Evolutionary conservation across 2,888 invertebrate genomes (phyloP), one percentile per base, ranked within the genome.

Genomic region (Cryptophagus acutangulus): DNA sequence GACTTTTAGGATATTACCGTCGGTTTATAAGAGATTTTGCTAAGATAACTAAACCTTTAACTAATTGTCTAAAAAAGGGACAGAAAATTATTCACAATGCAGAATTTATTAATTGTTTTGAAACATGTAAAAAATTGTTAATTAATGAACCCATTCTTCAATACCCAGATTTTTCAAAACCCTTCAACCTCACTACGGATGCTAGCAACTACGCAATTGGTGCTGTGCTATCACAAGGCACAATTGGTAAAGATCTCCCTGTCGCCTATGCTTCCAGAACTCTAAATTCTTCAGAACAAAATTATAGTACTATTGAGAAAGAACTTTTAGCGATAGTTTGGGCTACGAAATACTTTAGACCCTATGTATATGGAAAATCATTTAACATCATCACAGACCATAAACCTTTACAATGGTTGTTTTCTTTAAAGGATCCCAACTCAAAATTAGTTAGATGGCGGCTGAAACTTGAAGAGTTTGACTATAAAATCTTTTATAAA

Each of bases 241-340:
- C 55, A 0, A 52, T 57, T 20, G 56, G 54, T 2, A 49, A 57
- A 28, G 63, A 65, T 18, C 41, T 48, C 14, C 62, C 63, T 4
- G 46, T 64, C 5, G 54, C 59, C 6, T 63, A 55, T 31, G 57
- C 60, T 3, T 54, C 52, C 12, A 35, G 59, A 20, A 55, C 55
- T 4, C 37, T 62, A 17, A 59, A 57, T 36, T 44, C 48, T 26
- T 30, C 52, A 1, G 57, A 62, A 46, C 42, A 35, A 17, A 56
- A 53, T 33, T 56, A 58, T 30, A 41, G 41, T 2, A 54, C 53
- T 8, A 58, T 41, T 10, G 56, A 40, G 9, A 35, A 36, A 13
- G 40, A 40, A 16, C 17, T 40, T 12, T 14, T 40, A 6, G 14
- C 28, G 6, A 35, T 40, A 2, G 40, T 36, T 1, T 29, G 41